A percentile compares a stretch with the other conserved stretches of the same genome.
Evolutionary conservation across 2,888 invertebrate species (phyloP).

Genomic region (Ornithoptera alexandrae): DNA sequence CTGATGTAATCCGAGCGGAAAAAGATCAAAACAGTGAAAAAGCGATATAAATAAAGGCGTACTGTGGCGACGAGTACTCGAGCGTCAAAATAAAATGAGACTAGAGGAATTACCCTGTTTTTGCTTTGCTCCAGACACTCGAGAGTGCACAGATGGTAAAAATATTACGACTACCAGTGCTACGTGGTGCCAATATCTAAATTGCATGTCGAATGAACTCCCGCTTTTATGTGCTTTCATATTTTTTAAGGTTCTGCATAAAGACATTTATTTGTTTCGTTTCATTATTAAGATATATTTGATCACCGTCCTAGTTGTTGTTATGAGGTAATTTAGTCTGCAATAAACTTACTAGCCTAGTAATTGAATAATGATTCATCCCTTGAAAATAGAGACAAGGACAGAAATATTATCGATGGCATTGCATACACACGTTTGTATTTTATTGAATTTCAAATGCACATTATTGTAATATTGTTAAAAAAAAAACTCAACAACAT

Average conservation of each 20-base stretch:
- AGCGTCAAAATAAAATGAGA: constrained; percentile 25
- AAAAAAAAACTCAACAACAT: no score
- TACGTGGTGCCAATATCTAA: constrained; percentile 23
- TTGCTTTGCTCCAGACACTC: constrained; percentile 25
- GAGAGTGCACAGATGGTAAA: constrained; percentile 24
- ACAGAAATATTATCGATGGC: no score
- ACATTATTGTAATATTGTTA: no score
- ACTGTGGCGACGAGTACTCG: constrained; percentile 14
- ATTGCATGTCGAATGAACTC: constrained; percentile 25
- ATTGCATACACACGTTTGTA: no score
- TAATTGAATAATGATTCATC: no score
- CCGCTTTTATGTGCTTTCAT: background rate
- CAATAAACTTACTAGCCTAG: no score
- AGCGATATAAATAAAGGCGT: constrained; percentile 16
- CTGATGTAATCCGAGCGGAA: constrained; percentile 9
- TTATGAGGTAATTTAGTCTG: no score
- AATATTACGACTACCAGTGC: constrained; percentile 21
- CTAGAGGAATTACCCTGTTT: constrained; percentile 25
- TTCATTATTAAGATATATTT: background rate
- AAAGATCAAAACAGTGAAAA: constrained; percentile 23
- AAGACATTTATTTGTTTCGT: background rate
- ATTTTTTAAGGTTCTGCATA: background rate
- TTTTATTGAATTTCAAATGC: no score
- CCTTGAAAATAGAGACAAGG: no score
- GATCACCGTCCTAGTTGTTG: no score